phyloP scores from a whole-genome alignment of 2,888 invertebrate species.

The Drosophila atripex region DNA sequence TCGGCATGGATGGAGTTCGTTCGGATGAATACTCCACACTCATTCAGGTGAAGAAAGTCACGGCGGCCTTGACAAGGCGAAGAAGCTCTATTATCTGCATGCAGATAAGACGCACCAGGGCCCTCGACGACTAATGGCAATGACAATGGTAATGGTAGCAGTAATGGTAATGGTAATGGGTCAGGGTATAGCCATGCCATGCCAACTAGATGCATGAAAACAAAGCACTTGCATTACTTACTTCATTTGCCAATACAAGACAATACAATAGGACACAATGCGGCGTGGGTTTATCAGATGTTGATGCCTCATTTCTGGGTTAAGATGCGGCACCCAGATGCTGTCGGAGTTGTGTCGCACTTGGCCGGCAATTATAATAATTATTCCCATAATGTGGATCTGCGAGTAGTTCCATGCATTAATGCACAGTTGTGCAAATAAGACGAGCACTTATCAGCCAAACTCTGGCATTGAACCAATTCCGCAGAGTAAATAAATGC shows the following conservation, averaged over 20 bases:
- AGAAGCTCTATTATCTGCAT: constrained; percentile 49
- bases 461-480: constrained; percentile 26
- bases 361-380: constrained; percentile 48
- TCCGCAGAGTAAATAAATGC: constrained; percentile 17
- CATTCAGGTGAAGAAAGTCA: constrained; percentile 57
- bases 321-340: constrained; percentile 54
- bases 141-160: constrained; percentile 36
- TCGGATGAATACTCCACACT: neutral
- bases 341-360: constrained; percentile 23
- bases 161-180: constrained; percentile 16
- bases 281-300: constrained; percentile 46
- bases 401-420: constrained; percentile 39
- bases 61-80: constrained; percentile 68
- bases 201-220: constrained; percentile 39
- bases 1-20: neutral
- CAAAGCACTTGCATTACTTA: constrained; percentile 49
- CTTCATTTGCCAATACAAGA: constrained; percentile 63
- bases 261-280: constrained; percentile 8
- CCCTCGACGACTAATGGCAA: constrained; percentile 33
- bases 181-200: constrained; percentile 23
- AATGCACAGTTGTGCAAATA: constrained; percentile 43
- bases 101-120: constrained; percentile 32
- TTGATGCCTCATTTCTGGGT: constrained; percentile 54
- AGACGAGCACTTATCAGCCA: constrained; percentile 23
- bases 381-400: constrained; percentile 41